These are phyloP conservation scores for Lasius fuliginosus DNA, from an alignment of 2,888 invertebrate genomes.

Conservation along the genomic window DNA sequence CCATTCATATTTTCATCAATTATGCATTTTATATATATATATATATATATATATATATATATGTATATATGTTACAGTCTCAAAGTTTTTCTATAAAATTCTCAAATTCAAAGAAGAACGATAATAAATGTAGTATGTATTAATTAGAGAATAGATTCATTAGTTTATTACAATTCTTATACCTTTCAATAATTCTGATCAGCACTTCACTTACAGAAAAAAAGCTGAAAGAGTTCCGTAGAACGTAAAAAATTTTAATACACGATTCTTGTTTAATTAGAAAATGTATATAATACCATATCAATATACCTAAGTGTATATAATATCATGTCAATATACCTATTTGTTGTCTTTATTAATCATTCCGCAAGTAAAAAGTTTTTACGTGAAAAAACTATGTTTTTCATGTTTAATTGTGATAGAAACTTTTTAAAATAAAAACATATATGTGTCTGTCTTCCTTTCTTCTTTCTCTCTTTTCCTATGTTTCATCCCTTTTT, in stretches of 20 bases:
- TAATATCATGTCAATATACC: too few species aligned
- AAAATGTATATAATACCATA: neutral
- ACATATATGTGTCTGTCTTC: neutral
- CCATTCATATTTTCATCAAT: too few species aligned
- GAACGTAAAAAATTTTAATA: neutral
- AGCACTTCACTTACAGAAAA: neutral
- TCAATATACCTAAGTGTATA: neutral
- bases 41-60: too few species aligned
- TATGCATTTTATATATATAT: too few species aligned
- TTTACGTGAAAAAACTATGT: neutral
- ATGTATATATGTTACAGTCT: too few species aligned
- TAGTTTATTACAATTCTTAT: neutral
- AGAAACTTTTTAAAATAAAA: constrained; percentile 24
- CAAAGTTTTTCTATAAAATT: neutral
- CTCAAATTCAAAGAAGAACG: neutral
- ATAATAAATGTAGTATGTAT: neutral
- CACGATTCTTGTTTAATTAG: neutral
- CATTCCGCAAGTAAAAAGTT: neutral
- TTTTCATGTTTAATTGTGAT: constrained; percentile 4
- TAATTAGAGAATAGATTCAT: neutral
- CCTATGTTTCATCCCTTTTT: neutral
- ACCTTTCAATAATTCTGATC: too few species aligned
- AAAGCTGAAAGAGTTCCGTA: neutral
- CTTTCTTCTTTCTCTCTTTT: constrained; percentile 3
- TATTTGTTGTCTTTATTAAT: neutral